phyloP scores from a whole-genome alignment of 2,888 invertebrate species.

The Thereva unica region DNA sequence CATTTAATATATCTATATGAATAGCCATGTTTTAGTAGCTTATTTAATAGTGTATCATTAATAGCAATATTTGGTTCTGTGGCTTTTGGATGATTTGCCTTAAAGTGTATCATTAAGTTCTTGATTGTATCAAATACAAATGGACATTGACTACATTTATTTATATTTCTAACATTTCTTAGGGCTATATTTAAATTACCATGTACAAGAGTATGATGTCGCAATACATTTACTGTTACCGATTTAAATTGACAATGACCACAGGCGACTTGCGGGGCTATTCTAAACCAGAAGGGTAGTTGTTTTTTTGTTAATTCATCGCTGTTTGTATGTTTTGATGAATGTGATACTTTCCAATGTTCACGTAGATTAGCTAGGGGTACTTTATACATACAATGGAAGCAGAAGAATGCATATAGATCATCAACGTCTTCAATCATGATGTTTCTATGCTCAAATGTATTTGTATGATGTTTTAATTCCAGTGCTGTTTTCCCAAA shows the following conservation, averaged over 20 bases:
- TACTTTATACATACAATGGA: background rate
- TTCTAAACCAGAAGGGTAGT: constrained; percentile 19
- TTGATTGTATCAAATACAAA: constrained; percentile 2
- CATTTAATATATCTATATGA: constrained; percentile 11
- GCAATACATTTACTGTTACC: background rate
- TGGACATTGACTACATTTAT: constrained; percentile 25
- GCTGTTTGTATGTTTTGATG: background rate
- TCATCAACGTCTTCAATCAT: background rate
- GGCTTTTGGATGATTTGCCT: background rate
- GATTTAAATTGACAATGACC: constrained; percentile 8
- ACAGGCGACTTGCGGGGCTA: constrained; percentile 11
- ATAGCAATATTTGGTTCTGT: background rate
- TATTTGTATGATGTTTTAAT: background rate
- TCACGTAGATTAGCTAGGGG: background rate
- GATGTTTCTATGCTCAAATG: constrained; percentile 1
- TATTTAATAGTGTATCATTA: background rate
- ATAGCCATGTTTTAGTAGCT: constrained; percentile 9
- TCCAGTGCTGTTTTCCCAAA: background rate
- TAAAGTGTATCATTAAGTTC: constrained; percentile 10
- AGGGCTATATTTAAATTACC: background rate
- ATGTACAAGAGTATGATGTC: constrained; percentile 9
- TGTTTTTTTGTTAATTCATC: background rate
- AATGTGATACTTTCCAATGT: constrained; percentile 17
- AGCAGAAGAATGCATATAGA: constrained; percentile 11
- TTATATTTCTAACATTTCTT: background rate